Percentiles rank a stretch among this genome's conserved stretches.
Conservation (phyloP, 1,140 invertebrate genomes). For the Lasioglossum albipes region DNA sequence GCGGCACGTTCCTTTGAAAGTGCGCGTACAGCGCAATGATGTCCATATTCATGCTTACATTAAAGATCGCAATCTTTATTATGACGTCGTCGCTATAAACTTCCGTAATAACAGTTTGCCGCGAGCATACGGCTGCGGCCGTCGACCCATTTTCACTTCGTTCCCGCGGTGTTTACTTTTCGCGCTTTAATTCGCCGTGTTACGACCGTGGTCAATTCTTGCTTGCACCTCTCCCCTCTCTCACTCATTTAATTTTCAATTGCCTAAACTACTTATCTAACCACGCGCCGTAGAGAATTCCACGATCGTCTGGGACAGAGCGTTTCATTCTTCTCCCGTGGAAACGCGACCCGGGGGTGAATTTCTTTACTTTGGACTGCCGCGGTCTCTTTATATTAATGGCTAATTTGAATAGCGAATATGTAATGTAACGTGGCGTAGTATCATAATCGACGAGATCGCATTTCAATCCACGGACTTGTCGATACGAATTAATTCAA, state of each 20-base stretch:
- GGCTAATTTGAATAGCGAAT: conserved; percentile 23
- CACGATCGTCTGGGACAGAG: too few relatives aligned
- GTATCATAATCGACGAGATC: not conserved
- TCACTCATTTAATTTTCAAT: not conserved
- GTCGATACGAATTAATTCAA: conserved; percentile 22
- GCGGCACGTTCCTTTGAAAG: conserved; percentile 22
- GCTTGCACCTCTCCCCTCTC: too few relatives aligned
- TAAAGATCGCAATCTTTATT: conserved; percentile 47
- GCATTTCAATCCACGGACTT: not conserved
- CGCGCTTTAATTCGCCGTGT: conserved; percentile 27
- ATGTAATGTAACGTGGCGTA: conserved; percentile 3
- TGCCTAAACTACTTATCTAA: too few relatives aligned
- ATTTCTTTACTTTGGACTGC: not conserved
- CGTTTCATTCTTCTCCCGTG: not conserved
- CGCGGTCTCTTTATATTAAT: conserved; percentile 19
- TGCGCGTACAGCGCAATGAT: conserved; percentile 17
- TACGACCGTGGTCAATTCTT: conserved; percentile 15
- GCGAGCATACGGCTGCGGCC: not conserved
- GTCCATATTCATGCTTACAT: conserved; percentile 45
- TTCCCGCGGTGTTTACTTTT: conserved; percentile 33
- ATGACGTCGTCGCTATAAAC: conserved; percentile 32
- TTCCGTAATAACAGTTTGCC: conserved; percentile 31
- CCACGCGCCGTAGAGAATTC: not conserved
- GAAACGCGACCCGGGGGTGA: not conserved
- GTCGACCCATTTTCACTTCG: conserved; percentile 42